A percentile compares a stretch with the other conserved stretches of the same genome.
Conservation (phyloP, 23 tunicate genomes). For the Styela clava region DNA sequence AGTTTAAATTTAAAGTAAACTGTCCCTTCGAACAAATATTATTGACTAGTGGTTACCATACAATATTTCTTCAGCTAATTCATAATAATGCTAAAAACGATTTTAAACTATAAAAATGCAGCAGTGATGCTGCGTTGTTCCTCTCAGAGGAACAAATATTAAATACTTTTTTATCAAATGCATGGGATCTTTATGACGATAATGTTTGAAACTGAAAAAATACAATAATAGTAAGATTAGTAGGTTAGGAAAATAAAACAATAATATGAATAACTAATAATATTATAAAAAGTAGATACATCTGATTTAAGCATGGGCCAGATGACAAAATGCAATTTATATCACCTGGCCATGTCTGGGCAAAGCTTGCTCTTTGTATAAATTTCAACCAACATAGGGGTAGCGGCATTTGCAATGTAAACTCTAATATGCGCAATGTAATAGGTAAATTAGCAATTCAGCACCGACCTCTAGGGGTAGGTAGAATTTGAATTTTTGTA, state of each 20-base stretch:
- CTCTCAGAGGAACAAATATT: background rate
- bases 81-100: too few species aligned
- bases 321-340: background rate
- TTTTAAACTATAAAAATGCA: too few species aligned
- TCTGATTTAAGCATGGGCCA: too few species aligned
- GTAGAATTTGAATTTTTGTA: background rate
- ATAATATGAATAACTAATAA: background rate
- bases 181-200: background rate
- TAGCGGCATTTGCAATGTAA: too few species aligned
- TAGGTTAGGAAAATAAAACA: background rate
- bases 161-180: background rate
- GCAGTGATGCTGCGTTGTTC: background rate
- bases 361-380: too few species aligned
- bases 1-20: too few species aligned
- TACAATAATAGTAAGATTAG: background rate
- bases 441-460: background rate
- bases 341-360: too few species aligned
- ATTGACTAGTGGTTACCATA: too few species aligned
- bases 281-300: too few species aligned
- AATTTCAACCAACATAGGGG: too few species aligned
- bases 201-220: background rate
- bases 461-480: background rate
- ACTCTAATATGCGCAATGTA: background rate
- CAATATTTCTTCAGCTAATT: too few species aligned
- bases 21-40: too few species aligned